Percentiles rank a stretch among this genome's conserved stretches.
Conservation (phyloP, 2,888 invertebrate species). For the Lasius platythorax region DNA sequence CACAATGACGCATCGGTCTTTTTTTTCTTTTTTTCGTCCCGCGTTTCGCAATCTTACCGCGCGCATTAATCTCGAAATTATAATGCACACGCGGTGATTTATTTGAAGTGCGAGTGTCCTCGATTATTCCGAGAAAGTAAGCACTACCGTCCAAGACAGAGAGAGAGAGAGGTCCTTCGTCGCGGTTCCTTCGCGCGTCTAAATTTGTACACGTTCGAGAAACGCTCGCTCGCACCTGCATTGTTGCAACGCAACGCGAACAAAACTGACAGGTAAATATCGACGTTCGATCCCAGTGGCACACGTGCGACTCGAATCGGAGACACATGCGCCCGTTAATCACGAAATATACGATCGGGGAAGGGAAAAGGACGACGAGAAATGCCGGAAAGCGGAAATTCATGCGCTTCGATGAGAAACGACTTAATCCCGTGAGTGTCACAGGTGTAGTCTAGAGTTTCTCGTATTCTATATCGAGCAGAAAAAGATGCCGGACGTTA, state of each 20-base stretch:
- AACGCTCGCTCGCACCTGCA: neutral
- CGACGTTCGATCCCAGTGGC: constrained; percentile 68
- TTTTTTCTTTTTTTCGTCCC: constrained; percentile 34
- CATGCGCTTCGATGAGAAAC: constrained; percentile 18
- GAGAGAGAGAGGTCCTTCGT: constrained; percentile 1
- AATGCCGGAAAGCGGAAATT: constrained; percentile 50
- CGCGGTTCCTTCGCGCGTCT: constrained; percentile 22
- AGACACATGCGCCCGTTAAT: constrained; percentile 79
- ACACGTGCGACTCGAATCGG: constrained; percentile 70
- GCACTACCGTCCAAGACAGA: neutral
- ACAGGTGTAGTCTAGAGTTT: constrained; percentile 17
- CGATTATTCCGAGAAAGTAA: constrained; percentile 46
- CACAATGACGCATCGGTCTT: constrained; percentile 1
- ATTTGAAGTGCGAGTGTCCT: constrained; percentile 41
- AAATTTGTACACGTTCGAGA: constrained; percentile 49
- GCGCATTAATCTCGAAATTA: constrained; percentile 37
- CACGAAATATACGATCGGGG: constrained; percentile 63
- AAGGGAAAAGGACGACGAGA: constrained; percentile 50
- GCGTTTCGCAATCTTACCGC: neutral
- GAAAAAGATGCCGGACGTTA: neutral
- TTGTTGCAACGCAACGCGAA: constrained; percentile 16
- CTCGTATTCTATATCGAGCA: neutral
- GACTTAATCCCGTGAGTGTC: constrained; percentile 39
- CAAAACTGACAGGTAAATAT: constrained; percentile 31
- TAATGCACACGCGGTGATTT: constrained; percentile 36